Evolutionary conservation across 1,140 invertebrate species (phyloP).

Genomic region (Trichomalopsis sarcophagae): DNA sequence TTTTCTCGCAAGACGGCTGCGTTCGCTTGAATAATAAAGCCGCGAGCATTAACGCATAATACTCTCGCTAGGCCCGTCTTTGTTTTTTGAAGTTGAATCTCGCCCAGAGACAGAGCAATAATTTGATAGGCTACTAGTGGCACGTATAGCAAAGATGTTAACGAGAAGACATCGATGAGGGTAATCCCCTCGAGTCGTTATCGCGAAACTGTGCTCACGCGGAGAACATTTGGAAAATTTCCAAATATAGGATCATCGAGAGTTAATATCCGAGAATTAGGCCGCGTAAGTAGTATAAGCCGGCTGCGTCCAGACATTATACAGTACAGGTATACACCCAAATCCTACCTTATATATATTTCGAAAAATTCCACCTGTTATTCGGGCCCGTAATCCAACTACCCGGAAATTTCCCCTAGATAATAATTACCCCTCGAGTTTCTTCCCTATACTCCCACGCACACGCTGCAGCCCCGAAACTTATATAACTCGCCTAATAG

Average conservation of each 20-base stretch:
- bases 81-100: too few relatives aligned
- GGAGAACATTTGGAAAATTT: not conserved
- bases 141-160: not conserved
- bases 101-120: too few relatives aligned
- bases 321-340: not conserved
- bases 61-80: too few relatives aligned
- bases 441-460: too few relatives aligned
- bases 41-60: not conserved
- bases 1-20: not conserved
- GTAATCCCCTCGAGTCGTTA: too few relatives aligned
- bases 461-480: too few relatives aligned
- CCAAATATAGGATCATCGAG: not conserved
- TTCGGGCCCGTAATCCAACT: not conserved
- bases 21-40: conserved; percentile 14
- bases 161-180: not conserved
- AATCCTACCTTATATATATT: not conserved
- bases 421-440: not conserved
- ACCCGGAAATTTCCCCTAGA: not conserved
- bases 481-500: conserved; percentile 26
- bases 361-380: not conserved
- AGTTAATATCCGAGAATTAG: not conserved
- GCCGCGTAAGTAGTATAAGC: not conserved
- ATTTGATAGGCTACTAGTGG: too few relatives aligned
- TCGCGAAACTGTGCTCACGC: not conserved
- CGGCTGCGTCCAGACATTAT: not conserved